Base-by-base conservation (phyloP, 2,888 invertebrate genomes). In the Dascillus cervinus region DNA sequence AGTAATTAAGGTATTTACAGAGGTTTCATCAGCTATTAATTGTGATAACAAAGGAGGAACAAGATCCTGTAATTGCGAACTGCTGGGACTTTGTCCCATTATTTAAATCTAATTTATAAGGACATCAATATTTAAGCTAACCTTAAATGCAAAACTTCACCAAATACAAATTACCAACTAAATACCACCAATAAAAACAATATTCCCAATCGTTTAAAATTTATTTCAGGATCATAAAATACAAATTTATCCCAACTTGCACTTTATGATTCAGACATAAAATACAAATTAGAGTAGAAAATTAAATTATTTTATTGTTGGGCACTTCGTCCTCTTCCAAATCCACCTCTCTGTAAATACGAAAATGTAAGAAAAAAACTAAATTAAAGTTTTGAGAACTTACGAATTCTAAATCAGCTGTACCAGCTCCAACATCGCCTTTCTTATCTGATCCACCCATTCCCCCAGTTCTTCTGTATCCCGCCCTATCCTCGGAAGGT, bases 341-440 rank as follows among this genome's bases (percentile, higher is more conserved):
- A 85, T 53, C 86, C 85, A 59, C 84, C 83, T 72, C 82, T 80
- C 79, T 80, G 71, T 46, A 73, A 75, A 62, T 60, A 51, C 55
- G 23, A 25, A 34, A 33, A 24, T 21, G 36, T 27, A 11, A 24
- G 3, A 22, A 35, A 23, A 20, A 30, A 38, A 36, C 12, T 15
- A 19, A 4, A 17, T 29, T 34, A 32, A 11, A 12, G 11, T 23
- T 5, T 13, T 12, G n/a, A 15, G 5, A 27, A 69, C 72, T 69
- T 62, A 73, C 73, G 70, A 94, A 95, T 77, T 95, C 92, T 58
- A 96, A 78, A 66, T 84, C 84, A 46, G 82, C 87, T 37, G 88
- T 82, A 45, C 96, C 97, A 55, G 94, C 88, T 46, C 96, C 97
- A 54, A 92, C 96, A 68, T 97, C 97, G 41, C 88, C 87, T 68